Base-by-base conservation (phyloP, 2,888 invertebrate species). In the Octonoba sinensis region DNA sequence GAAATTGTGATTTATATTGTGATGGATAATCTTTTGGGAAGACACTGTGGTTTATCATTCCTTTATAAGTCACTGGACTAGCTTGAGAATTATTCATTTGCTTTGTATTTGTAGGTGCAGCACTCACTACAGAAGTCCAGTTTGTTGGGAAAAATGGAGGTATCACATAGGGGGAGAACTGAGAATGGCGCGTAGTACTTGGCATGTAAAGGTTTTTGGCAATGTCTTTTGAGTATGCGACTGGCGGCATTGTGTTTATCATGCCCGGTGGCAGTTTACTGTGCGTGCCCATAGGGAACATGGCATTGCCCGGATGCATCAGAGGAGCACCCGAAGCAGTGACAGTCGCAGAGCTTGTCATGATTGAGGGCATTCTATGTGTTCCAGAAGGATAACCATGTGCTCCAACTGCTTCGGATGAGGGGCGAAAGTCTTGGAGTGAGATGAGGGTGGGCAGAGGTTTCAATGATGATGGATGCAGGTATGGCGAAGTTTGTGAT, bases 41-140 rank as follows among this genome's bases (percentile, higher is more conserved):
- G 82, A 82, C 82, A 82, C 82, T 74, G 57, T 82, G 82, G 67
- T 76, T 82, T 46, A 82, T 72, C 73, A 76, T 76, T 65, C 66
- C 76, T 72, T 82, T 82, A 47, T 76, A 82, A 24, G 76, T 22
- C 67, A 70, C 60, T 57, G 75, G 74, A 76, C 76, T 76, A 82
- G 76, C 65, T 66, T 66, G 71, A 67, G 76, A 60, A 54, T 71
- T 76, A 46, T 54, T 71, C 18, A 66, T 62, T 47, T 54, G 66
- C 46, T 66, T 71, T 47, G 62, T 56, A 60, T 56, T 66, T 16
- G 47, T n/a, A 24, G 66, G 54, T 36, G 65, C 47, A 11, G 75
- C 18, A 51, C 71, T 82, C n/a, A 73, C 82, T 15, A 73, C 75
- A 54, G 81, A 74, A 70, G 82, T 75, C 82, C 82, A 82, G 56